A percentile compares a stretch with the other conserved stretches of the same genome.
These are phyloP conservation scores for Eubucco bourcierii DNA, from an alignment of 2,113 vertebrate species.

Conservation along the genomic window DNA sequence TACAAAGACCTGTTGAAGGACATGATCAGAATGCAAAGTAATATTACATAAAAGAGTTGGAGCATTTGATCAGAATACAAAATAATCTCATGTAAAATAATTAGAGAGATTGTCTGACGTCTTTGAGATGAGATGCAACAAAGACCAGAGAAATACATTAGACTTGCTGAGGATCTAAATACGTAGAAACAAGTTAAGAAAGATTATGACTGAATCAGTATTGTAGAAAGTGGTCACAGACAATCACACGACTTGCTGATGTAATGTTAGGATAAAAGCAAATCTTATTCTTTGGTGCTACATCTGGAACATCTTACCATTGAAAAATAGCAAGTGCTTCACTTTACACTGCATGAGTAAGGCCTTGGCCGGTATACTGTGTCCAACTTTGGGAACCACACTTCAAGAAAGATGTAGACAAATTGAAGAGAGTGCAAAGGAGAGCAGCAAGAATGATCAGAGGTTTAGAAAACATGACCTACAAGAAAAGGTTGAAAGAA, in stretches of 20 bases:
- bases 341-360: background rate
- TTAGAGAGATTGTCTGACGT: background rate
- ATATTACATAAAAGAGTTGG: no score
- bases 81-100: background rate
- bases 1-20: background rate
- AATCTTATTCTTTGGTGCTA: background rate
- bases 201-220: background rate
- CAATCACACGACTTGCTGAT: background rate
- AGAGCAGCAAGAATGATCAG: slow-evolving; percentile 54
- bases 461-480: slow-evolving; percentile 69
- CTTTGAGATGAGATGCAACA: background rate
- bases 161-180: background rate
- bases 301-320: background rate
- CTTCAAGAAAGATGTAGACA: slow-evolving; percentile 53
- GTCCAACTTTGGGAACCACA: slow-evolving; percentile 1
- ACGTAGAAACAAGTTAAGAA: background rate
- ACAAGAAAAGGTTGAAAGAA: slow-evolving; percentile 62
- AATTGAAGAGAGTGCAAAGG: slow-evolving; percentile 59
- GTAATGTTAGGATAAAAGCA: background rate
- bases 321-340: background rate
- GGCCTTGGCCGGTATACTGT: background rate
- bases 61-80: background rate
- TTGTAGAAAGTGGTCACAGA: background rate
- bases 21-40: no score
- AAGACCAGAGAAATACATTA: background rate